Evolutionary conservation across 2,888 invertebrate genomes (phyloP).

Genomic region (Scelioninae gen. 1): DNA sequence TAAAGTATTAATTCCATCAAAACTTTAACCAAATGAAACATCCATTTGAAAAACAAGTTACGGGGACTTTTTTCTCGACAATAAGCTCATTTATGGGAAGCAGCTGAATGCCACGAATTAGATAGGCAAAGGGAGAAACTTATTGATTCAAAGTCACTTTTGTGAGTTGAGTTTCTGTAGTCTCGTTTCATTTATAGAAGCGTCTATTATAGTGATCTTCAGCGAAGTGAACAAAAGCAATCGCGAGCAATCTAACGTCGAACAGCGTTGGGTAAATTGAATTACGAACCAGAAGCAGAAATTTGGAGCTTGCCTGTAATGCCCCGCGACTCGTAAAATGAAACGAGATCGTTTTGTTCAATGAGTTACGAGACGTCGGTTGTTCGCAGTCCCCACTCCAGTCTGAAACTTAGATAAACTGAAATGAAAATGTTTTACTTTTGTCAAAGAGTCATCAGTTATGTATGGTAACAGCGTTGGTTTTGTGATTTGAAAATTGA

Average conservation of each 20-base stretch:
- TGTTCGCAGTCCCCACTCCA: conserved; percentile 41
- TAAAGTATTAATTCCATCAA: no score
- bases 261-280: conserved; percentile 70
- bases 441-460: conserved; percentile 64
- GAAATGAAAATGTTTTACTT: conserved; percentile 66
- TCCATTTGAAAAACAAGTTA: no score
- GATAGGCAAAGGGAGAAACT: conserved; percentile 60
- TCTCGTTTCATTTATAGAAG: conserved; percentile 69
- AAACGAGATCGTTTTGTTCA: conserved; percentile 70
- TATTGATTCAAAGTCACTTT: conserved; percentile 66
- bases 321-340: conserved; percentile 69
- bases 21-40: no score
- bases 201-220: conserved; percentile 70
- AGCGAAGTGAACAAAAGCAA: conserved; percentile 71
- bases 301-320: conserved; percentile 69
- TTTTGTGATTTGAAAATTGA: conserved; percentile 49
- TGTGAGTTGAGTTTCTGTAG: conserved; percentile 59
- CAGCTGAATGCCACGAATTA: conserved; percentile 56
- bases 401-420: conserved; percentile 59
- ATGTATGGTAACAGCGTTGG: conserved; percentile 42
- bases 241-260: conserved; percentile 70
- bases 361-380: conserved; percentile 68
- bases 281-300: conserved; percentile 70
- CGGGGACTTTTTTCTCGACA: no score
- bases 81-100: background rate